These are phyloP conservation scores for Nannoperca australis DNA, from an alignment of 2,797 vertebrate genomes.

Conservation along the genomic window DNA sequence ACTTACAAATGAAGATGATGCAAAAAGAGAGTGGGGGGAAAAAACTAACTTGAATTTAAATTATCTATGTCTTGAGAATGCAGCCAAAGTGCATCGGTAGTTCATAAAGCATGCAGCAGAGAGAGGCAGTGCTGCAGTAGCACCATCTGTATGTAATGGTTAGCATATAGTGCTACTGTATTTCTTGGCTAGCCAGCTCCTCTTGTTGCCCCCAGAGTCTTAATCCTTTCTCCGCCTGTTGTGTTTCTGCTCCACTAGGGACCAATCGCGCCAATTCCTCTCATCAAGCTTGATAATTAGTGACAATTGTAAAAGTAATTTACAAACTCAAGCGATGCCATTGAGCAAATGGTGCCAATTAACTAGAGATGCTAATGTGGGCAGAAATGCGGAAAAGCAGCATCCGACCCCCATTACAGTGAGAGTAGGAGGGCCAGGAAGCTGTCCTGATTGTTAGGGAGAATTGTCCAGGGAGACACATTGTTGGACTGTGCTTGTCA, in stretches of 20 bases:
- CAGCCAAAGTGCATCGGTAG: slow-evolving; percentile 51
- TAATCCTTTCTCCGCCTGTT: slow-evolving; percentile 60
- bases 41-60: slow-evolving; percentile 9
- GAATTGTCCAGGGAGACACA: slow-evolving; percentile 52
- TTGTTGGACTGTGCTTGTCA: slow-evolving; percentile 45
- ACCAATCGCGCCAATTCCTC: slow-evolving; percentile 81
- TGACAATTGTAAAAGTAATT: slow-evolving; percentile 85
- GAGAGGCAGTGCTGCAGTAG: slow-evolving; percentile 46
- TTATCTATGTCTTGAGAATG: slow-evolving; percentile 32
- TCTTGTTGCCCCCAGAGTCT: slow-evolving; percentile 50
- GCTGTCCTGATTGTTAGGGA: slow-evolving; percentile 52
- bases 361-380: slow-evolving; percentile 80
- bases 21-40: background rate
- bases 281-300: slow-evolving; percentile 87
- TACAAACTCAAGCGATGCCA: slow-evolving; percentile 80
- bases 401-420: slow-evolving; percentile 70
- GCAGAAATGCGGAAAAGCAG: slow-evolving; percentile 74
- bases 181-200: slow-evolving; percentile 66
- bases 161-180: slow-evolving; percentile 59
- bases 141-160: slow-evolving; percentile 69
- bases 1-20: slow-evolving; percentile 23
- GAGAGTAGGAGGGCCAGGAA: slow-evolving; percentile 59
- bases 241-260: slow-evolving; percentile 76
- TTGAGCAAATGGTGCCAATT: slow-evolving; percentile 85
- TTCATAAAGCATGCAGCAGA: slow-evolving; percentile 56